phyloP scores from a whole-genome alignment of 2,113 vertebrate species.

The Rhinoderma darwinii region DNA sequence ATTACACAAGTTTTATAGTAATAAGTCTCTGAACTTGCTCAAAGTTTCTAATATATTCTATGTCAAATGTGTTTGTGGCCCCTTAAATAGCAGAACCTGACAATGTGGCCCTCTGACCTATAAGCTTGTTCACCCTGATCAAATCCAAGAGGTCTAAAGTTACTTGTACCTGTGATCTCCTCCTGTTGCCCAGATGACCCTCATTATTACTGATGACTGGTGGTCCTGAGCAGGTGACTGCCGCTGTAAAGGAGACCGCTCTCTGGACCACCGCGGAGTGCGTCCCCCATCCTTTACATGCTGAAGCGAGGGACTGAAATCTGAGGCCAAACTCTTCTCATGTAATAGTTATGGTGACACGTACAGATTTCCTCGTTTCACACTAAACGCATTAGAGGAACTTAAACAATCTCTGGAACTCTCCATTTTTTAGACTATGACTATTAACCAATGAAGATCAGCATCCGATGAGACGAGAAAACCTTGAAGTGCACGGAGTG shows the following conservation, averaged over 20 bases:
- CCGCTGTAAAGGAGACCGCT: background rate
- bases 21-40: no score
- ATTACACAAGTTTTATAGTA: no score
- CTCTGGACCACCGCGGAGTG: background rate
- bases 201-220: background rate
- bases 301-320: no score
- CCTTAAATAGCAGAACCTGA: no score
- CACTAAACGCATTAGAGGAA: background rate
- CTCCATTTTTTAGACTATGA: background rate
- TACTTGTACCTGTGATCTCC: background rate
- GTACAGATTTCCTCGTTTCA: background rate
- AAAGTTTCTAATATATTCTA: no score
- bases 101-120: background rate
- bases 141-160: background rate
- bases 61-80: no score
- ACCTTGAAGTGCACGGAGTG: background rate
- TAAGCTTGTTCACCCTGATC: background rate
- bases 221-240: background rate
- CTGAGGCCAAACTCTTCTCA: background rate
- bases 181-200: background rate
- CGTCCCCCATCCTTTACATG: background rate
- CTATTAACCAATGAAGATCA: no score
- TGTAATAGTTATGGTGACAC: slow-evolving; percentile 8
- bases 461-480: background rate
- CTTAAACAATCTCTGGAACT: background rate